These are phyloP conservation scores for Camponotus vicinus DNA, from an alignment of 1,140 invertebrate genomes.

Conservation along the genomic window DNA sequence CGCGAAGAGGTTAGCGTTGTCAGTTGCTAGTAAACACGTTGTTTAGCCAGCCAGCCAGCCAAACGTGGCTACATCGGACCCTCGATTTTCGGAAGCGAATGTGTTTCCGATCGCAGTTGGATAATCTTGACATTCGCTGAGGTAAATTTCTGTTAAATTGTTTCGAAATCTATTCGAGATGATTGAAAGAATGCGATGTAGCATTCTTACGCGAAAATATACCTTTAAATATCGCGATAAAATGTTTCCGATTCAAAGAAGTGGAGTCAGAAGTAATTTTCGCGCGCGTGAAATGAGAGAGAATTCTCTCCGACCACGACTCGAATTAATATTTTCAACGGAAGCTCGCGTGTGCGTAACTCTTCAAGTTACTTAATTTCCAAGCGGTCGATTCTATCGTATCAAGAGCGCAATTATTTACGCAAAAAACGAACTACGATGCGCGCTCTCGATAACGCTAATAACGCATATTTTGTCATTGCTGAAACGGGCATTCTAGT, in stretches of 20 bases:
- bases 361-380: background rate
- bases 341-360: background rate
- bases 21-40: slow-evolving; percentile 73
- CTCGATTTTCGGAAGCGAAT: slow-evolving; percentile 48
- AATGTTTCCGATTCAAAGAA: background rate
- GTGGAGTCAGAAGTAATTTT: background rate
- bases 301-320: background rate
- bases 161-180: background rate
- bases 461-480: slow-evolving; percentile 80
- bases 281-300: background rate
- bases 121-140: slow-evolving; percentile 16
- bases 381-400: background rate
- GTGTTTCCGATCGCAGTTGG: slow-evolving; percentile 48
- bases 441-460: slow-evolving; percentile 54
- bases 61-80: slow-evolving; percentile 32
- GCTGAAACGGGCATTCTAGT: slow-evolving; percentile 74
- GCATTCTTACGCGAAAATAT: background rate
- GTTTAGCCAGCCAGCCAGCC: slow-evolving; percentile 63
- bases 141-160: slow-evolving; percentile 37
- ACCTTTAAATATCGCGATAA: background rate
- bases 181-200: background rate
- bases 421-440: slow-evolving; percentile 1
- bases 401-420: slow-evolving; percentile 5
- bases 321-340: slow-evolving; percentile 27
- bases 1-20: slow-evolving; percentile 68